phyloP scores from a whole-genome alignment of 2,113 vertebrate species.

The Paracanthobrama guichenoti region DNA sequence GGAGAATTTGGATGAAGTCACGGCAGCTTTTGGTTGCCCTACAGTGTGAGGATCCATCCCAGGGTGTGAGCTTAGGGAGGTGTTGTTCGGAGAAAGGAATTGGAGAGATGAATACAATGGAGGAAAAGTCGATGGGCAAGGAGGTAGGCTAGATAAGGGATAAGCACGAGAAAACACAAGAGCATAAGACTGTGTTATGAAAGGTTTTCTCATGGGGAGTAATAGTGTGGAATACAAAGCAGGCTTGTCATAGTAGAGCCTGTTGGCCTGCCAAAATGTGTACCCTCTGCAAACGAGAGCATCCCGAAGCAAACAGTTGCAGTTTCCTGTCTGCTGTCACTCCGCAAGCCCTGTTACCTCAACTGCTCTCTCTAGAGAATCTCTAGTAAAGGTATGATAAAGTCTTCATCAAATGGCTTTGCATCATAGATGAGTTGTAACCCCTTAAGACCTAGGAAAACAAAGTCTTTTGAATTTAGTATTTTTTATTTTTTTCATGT shows the following conservation, averaged over 20 bases:
- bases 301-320: slow-evolving; percentile 2
- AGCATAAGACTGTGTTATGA: slow-evolving; percentile 24
- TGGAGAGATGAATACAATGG: neutral
- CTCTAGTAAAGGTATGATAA: slow-evolving; percentile 43
- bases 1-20: slow-evolving; percentile 35
- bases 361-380: slow-evolving; percentile 21
- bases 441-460: too few species aligned
- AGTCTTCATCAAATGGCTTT: slow-evolving; percentile 51
- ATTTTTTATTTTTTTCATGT: too few species aligned
- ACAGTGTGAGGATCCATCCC: neutral
- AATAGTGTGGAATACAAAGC: slow-evolving; percentile 37
- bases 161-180: slow-evolving; percentile 45
- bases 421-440: slow-evolving; percentile 14
- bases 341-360: slow-evolving; percentile 25
- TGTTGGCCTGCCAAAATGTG: slow-evolving; percentile 26
- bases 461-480: too few species aligned
- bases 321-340: slow-evolving; percentile 44
- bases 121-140: neutral
- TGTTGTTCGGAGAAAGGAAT: neutral
- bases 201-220: slow-evolving; percentile 31
- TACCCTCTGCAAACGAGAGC: slow-evolving; percentile 31
- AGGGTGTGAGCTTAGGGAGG: neutral
- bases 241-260: slow-evolving; percentile 12
- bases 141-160: slow-evolving; percentile 44
- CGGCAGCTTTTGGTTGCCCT: slow-evolving; percentile 19